Percentiles rank a stretch among this genome's conserved stretches.
These are phyloP conservation scores for Caenorhabditis parvicauda DNA, from an alignment of 2,888 invertebrate species.

Conservation along the genomic window DNA sequence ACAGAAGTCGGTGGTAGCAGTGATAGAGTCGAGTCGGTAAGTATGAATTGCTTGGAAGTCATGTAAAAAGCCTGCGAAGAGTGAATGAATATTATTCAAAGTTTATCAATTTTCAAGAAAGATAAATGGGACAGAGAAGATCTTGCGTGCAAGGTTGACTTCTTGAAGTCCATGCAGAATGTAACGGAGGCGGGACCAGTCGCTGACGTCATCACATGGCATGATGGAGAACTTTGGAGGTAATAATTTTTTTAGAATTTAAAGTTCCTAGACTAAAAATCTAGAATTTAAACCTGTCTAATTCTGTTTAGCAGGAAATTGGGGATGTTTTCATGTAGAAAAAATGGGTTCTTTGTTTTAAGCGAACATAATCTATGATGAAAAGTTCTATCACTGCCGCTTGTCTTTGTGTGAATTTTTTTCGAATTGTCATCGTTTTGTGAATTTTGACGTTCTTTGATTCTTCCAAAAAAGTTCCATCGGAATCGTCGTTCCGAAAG, in stretches of 20 bases:
- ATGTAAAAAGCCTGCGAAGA: background rate
- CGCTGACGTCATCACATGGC: constrained; percentile 88
- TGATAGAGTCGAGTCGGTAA: constrained; percentile 38
- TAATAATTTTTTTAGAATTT: constrained; percentile 27
- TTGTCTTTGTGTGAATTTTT: no score
- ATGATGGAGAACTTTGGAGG: constrained; percentile 87
- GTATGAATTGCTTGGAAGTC: constrained; percentile 1
- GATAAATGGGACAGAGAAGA: constrained; percentile 86
- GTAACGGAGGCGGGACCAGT: constrained; percentile 82
- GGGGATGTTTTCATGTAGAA: no score
- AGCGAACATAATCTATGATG: no score
- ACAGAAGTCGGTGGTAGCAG: constrained; percentile 49
- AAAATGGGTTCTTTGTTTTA: no score
- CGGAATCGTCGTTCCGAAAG: no score
- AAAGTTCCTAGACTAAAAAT: no score
- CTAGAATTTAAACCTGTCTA: no score
- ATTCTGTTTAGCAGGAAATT: no score
- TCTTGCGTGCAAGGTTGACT: constrained; percentile 79
- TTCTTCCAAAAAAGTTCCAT: no score
- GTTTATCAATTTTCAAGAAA: constrained; percentile 59
- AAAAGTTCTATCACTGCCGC: no score
- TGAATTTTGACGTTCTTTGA: no score
- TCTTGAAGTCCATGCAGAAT: constrained; percentile 78
- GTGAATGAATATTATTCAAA: background rate
- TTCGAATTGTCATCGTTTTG: no score